Base-by-base conservation (phyloP, 2,888 invertebrate species). In the Brachyopa scutellaris region DNA sequence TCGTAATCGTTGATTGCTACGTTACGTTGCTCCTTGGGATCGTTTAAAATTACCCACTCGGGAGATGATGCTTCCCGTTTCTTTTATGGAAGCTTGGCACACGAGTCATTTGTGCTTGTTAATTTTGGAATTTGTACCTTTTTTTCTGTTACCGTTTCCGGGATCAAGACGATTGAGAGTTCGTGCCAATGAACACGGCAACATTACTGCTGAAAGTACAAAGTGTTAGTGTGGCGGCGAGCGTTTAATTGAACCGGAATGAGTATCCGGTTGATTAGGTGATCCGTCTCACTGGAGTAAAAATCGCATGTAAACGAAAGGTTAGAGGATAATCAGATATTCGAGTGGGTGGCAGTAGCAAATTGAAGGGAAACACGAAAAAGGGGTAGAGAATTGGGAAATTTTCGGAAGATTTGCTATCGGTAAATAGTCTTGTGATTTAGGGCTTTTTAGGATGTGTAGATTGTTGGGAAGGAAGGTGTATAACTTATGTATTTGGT, bases 231-330 rank as follows among this genome's bases (percentile, higher is more conserved):
- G 40, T 55, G 31, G 69, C 23, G 36, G 69, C 40, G 23, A 31
- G 67, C 38, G 61, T 73, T 53, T 67, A 73, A 79, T 79, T 79
- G 61, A 61, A 61, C 53, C 55, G 15, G 42, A 78, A 64, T 78
- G 78, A 64, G 47, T 67, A 62, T 73, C 47, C 73, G 78, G 61
- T 73, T 79, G 79, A 79, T 79, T 67, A 79, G 62, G 67, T 67
- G 67, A 73, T 79, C 67, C 51, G 40, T 61, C 47, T 40, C 61
- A 61, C n/a, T 73, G 61, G 40, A 67, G 45, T 49, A 26, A 31
- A 73, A 61, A 66, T 59, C 45, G 38, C 66, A 61, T 55, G 47
- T 61, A 38, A 73, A 23, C 40, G 38, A 36, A 26, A 21, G 4
- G 5, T 9, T 9, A 11, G 36, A 11, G 11, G 36, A 11, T 36